Evolutionary conservation across 2,113 vertebrate genomes (phyloP).

Genomic region (human (Homo sapiens)): GRCh38 chr6:45035501-45036000

Average conservation of each 20-base stretch:
- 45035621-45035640: not conserved
- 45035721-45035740: not conserved
- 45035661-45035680: not conserved
- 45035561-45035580: not conserved
- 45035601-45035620: not conserved
- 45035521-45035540: not conserved
- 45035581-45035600: not conserved
- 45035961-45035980: not conserved
- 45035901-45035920: not conserved
- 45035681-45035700: not conserved
- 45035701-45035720: not conserved
- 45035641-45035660: not conserved
- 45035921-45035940: not conserved
- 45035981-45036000: not conserved
- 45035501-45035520: not conserved
- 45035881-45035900: not conserved
- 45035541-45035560: not conserved
- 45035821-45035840: constrained; percentile 21
- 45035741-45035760: not conserved
- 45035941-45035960: not conserved
- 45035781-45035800: not conserved
- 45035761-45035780: not conserved
- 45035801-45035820: not conserved
- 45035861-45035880: not conserved
- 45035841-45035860: not conserved